A percentile compares a stretch with the other conserved stretches of the same genome.
Evolutionary conservation across 2,888 invertebrate species (phyloP).

Genomic region (Caenorhabditis doughertyi): DNA sequence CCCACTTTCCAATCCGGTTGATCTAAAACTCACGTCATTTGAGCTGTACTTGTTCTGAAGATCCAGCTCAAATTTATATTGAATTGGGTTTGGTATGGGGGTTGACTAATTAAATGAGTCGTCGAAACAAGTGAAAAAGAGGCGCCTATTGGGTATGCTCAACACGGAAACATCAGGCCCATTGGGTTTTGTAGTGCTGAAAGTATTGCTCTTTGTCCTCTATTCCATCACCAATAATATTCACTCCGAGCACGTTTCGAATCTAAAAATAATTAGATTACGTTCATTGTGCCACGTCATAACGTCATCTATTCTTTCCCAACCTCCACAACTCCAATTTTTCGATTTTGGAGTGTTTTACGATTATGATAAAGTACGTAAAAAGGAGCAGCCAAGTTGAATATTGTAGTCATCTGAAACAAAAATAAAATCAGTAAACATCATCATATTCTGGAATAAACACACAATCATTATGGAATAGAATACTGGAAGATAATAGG

Average conservation of each 20-base stretch:
- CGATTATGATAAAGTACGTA: slow-evolving; percentile 33
- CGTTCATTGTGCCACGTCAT: slow-evolving; percentile 7
- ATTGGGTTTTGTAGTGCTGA: slow-evolving; percentile 49
- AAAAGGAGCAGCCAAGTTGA: slow-evolving; percentile 46
- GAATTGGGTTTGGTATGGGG: slow-evolving; percentile 2
- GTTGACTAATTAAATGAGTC: slow-evolving; percentile 29
- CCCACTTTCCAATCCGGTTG: slow-evolving; percentile 29
- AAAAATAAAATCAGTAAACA: slow-evolving; percentile 5
- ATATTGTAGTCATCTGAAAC: slow-evolving; percentile 35
- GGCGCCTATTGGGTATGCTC: slow-evolving; percentile 31
- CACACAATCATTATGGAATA: slow-evolving; percentile 28
- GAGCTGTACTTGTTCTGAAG: slow-evolving; percentile 36
- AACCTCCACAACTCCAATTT: slow-evolving; percentile 30
- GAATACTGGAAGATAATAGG: slow-evolving; percentile 43
- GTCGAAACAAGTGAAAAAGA: neutral
- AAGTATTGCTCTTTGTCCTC: slow-evolving; percentile 51
- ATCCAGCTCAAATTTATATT: slow-evolving; percentile 36
- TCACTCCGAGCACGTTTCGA: slow-evolving; percentile 47
- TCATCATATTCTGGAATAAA: neutral
- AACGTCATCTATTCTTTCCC: slow-evolving; percentile 14
- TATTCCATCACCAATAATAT: slow-evolving; percentile 38
- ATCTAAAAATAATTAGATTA: slow-evolving; percentile 30
- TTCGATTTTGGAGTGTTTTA: slow-evolving; percentile 4
- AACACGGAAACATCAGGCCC: slow-evolving; percentile 39
- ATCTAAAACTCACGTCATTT: slow-evolving; percentile 53